Evolutionary conservation across 2,888 invertebrate genomes (phyloP), one percentile per base, ranked within the genome.

Genomic region (Tetanocera ferruginea): DNA sequence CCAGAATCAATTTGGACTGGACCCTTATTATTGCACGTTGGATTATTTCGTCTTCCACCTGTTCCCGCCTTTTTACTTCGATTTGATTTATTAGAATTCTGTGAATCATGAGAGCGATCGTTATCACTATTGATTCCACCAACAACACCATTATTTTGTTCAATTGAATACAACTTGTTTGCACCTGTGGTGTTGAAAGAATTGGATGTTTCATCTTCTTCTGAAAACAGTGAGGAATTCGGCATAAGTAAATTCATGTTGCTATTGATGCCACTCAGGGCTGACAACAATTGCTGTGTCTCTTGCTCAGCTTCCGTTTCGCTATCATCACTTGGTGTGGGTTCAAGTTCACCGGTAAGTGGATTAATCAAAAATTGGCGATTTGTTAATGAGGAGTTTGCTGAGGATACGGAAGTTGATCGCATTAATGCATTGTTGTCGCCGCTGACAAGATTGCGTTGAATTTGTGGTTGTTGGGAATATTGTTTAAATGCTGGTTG

Each of bases 301-400:
- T 91, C 89, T 52, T 88, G 90, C n/a, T 88, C 88, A 51, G 91
- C 91, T 82, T 94, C 94, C 0, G 93, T 93, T 80, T 92, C 92
- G 80, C 92, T 92, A 79, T 93, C 93, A 81, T 93, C 93, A 83
- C 92, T 93, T 37, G 94, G 94, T 90, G 95, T 94, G 3, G 94
- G 93, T 85, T 97, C 97, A 85, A 97, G 91, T 86, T 96, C 94
- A 57, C 96, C 95, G 81, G 97, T 97, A 80, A 97, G 91, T 0
- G 97, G 97, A 91, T 97, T 97, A 83, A 97, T 96, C 64, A 97
- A 93, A 91, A 95, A 95, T 90, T 95, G 95, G 72, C 87, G 85
- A 93, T 92, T 88, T 92, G 93, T 86, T 94, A 66, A 25, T 23
- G 78, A 57, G 25, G 75, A 71, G 31, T 64, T 34, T 11, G 80